phyloP scores from a whole-genome alignment of 2,113 vertebrate genomes.

The Uria aalge region DNA sequence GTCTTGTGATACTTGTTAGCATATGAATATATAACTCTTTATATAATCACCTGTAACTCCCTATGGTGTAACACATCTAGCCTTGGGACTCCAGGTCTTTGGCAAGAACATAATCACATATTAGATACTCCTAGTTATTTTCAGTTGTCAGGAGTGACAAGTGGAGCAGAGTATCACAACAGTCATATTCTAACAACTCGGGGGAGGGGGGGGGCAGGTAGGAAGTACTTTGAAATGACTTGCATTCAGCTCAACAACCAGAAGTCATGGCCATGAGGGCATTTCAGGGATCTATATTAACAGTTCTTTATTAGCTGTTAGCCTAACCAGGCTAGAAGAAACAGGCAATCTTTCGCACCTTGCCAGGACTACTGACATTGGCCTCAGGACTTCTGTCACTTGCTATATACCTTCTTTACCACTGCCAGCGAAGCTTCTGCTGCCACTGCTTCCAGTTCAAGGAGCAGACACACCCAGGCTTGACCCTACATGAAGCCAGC shows the following conservation, averaged over 20 bases:
- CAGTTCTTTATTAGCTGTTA: background rate
- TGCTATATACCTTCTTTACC: background rate
- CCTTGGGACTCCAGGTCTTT: background rate
- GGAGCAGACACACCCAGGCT: background rate
- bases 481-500: background rate
- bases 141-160: background rate
- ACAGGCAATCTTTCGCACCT: background rate
- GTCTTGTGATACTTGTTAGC: background rate
- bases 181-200: background rate
- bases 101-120: background rate
- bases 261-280: background rate
- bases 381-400: background rate
- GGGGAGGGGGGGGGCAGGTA: too few relatives aligned
- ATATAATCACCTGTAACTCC: background rate
- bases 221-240: background rate
- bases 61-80: background rate
- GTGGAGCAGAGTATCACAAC: background rate
- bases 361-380: background rate
- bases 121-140: background rate
- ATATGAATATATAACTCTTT: background rate
- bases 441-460: accelerated
- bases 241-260: background rate
- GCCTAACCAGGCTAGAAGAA: background rate
- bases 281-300: background rate
- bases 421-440: background rate